phyloP scores from a whole-genome alignment of 2,888 invertebrate genomes.

The Zootermopsis nevadensis region DNA sequence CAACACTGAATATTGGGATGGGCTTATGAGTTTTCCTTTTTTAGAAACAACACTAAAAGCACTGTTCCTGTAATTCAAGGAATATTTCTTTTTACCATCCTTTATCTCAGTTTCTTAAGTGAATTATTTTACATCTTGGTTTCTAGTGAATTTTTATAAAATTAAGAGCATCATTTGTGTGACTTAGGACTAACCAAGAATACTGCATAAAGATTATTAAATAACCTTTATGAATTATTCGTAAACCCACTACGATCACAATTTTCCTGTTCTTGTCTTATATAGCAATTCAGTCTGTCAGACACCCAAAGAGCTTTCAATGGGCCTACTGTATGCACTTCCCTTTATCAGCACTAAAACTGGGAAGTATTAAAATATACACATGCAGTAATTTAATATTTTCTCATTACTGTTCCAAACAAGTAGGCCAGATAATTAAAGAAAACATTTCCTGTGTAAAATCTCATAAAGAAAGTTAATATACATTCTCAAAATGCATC shows the following conservation, averaged over 20 bases:
- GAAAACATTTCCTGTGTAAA: not conserved
- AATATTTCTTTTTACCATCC: not conserved
- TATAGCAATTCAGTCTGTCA: not conserved
- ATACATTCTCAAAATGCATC: not conserved
- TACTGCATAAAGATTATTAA: constrained; percentile 1
- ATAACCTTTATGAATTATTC: no score
- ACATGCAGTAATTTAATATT: not conserved
- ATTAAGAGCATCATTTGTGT: not conserved
- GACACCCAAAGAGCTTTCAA: not conserved
- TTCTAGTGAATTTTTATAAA: not conserved
- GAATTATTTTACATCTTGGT: not conserved
- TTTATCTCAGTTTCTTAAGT: not conserved
- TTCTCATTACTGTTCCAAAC: not conserved
- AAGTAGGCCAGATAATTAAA: constrained; percentile 4
- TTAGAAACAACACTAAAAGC: not conserved
- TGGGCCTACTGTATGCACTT: not conserved
- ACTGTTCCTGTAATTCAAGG: not conserved
- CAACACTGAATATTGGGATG: constrained; percentile 5
- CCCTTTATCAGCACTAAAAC: not conserved
- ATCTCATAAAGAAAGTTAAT: not conserved
- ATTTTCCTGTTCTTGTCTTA: constrained; percentile 5
- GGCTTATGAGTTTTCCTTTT: not conserved
- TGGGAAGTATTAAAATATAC: not conserved
- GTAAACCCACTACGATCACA: constrained; percentile 4
- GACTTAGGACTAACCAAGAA: constrained; percentile 17